A percentile compares a stretch with the other conserved stretches of the same genome.
Conservation (phyloP, 2,113 vertebrate genomes). For the Papio anubis region DNA sequence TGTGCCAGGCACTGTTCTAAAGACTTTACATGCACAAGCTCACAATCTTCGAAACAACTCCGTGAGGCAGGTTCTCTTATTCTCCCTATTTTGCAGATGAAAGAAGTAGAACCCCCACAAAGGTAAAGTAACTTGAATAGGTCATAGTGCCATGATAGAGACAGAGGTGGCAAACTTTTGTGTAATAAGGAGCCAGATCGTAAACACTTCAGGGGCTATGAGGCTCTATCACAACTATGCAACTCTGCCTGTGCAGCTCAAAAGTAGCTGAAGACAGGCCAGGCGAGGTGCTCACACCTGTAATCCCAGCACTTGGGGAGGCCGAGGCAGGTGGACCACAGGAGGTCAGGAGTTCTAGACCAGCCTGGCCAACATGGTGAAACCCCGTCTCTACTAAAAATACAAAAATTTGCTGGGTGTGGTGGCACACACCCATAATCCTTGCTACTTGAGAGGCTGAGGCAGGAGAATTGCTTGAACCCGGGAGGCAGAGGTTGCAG, state of each 20-base stretch:
- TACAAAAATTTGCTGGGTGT: no score
- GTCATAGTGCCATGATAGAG: not conserved
- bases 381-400: no score
- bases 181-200: not conserved
- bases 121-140: not conserved
- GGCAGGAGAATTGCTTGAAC: no score
- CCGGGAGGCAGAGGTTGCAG: no score
- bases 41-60: not conserved
- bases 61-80: no score
- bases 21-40: not conserved
- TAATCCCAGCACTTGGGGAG: no score
- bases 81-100: not conserved
- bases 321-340: no score
- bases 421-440: no score
- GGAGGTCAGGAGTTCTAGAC: no score
- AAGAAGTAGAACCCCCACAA: not conserved
- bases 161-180: not conserved
- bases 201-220: not conserved
- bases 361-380: no score
- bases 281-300: no score
- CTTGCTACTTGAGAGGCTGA: no score
- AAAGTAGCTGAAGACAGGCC: not conserved
- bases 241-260: not conserved
- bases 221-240: not conserved
- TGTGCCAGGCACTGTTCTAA: not conserved